Conservation (phyloP, 2,888 invertebrate genomes). For the Lasioglossum pauxillum region DNA sequence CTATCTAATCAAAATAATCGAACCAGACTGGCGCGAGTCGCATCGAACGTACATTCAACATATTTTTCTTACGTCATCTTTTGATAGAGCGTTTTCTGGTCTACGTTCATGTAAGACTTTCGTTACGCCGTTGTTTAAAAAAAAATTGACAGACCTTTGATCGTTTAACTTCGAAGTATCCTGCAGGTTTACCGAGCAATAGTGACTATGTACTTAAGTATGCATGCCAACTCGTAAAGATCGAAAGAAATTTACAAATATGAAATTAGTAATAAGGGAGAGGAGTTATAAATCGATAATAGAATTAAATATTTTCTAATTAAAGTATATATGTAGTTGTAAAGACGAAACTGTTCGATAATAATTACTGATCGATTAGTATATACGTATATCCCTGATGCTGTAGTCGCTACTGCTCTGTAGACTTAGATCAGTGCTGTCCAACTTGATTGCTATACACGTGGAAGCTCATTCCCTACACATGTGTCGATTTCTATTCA, state of each 20-base stretch:
- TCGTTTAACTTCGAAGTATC: slow-evolving; percentile 11
- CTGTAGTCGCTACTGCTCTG: slow-evolving; percentile 7
- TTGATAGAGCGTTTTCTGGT: not conserved
- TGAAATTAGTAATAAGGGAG: not conserved
- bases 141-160: not conserved
- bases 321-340: not conserved
- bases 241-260: not conserved
- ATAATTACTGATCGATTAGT: slow-evolving; percentile 2
- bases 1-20: too few species aligned
- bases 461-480: not conserved
- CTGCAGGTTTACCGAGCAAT: slow-evolving; percentile 1
- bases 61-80: not conserved
- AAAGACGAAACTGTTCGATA: not conserved
- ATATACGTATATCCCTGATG: not conserved
- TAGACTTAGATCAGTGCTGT: slow-evolving; percentile 12
- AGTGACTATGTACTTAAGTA: not conserved
- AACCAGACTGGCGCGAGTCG: too few species aligned
- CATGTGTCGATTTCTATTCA: not conserved
- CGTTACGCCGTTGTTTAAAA: not conserved
- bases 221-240: slow-evolving; percentile 5
- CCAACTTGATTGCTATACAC: not conserved
- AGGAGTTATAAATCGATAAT: not conserved
- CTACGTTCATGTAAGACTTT: not conserved
- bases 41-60: too few species aligned
- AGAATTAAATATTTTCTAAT: slow-evolving; percentile 10